These are phyloP conservation scores for Pheucticus melanocephalus DNA, from an alignment of 2,113 vertebrate species.

Conservation along the genomic window DNA sequence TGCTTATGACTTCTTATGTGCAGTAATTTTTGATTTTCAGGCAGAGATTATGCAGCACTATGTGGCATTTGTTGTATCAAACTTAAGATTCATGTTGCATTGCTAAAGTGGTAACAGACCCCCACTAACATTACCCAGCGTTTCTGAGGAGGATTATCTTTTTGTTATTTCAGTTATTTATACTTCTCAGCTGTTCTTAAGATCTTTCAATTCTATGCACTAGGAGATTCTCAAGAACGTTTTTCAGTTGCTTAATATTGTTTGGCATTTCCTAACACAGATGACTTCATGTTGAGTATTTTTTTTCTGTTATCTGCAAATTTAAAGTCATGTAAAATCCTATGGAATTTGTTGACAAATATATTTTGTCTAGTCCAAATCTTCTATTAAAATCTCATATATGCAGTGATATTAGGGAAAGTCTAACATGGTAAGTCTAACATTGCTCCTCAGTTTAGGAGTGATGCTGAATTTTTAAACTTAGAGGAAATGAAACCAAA, in stretches of 20 bases:
- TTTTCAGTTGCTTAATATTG: not conserved
- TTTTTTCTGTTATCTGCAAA: not conserved
- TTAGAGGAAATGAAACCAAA: not conserved
- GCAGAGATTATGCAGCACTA: not conserved
- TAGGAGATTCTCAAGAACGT: not conserved
- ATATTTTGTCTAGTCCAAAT: not conserved
- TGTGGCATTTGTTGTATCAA: not conserved
- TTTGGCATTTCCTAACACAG: not conserved
- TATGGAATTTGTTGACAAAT: not conserved
- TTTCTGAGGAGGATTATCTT: not conserved
- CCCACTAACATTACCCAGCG: not conserved
- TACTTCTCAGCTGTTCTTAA: not conserved
- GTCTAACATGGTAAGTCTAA: not conserved
- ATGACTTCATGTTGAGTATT: accelerated
- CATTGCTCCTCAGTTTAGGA: not conserved
- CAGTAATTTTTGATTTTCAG: not conserved
- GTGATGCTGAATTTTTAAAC: not conserved
- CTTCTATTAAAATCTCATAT: not conserved
- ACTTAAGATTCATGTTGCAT: not conserved
- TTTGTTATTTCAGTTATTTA: not conserved
- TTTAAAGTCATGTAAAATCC: not conserved
- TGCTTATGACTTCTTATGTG: not conserved
- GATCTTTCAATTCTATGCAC: not conserved
- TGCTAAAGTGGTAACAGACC: not conserved
- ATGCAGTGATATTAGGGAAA: not conserved